These are phyloP conservation scores for Prionailurus bengalensis DNA, from an alignment of 2,113 vertebrate genomes.

Conservation along the genomic window DNA sequence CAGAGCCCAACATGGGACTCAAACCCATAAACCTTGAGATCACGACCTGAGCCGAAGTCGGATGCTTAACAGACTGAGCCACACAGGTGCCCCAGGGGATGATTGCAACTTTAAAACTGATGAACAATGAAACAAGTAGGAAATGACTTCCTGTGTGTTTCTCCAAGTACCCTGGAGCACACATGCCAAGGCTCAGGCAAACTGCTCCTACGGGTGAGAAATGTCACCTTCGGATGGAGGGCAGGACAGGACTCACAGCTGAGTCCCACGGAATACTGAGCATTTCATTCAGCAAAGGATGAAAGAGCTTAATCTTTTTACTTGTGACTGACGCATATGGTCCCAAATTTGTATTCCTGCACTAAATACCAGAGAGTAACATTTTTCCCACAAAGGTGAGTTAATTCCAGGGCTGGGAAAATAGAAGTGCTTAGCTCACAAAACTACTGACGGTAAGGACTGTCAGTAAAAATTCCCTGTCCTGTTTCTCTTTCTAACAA, in stretches of 20 bases:
- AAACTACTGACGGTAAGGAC: not conserved
- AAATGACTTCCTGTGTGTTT: not conserved
- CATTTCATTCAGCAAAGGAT: not conserved
- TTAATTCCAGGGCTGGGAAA: not conserved
- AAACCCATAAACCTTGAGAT: too few relatives aligned
- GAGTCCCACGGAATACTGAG: not conserved
- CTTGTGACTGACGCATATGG: not conserved
- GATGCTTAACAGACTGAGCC: too few relatives aligned
- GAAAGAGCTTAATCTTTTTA: not conserved
- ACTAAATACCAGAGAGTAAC: not conserved
- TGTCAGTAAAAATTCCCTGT: not conserved
- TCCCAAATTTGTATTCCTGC: not conserved
- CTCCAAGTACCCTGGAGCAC: too few relatives aligned
- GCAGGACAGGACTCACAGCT: not conserved
- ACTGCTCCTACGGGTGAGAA: not conserved
- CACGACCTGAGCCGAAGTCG: too few relatives aligned
- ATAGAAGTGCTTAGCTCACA: not conserved
- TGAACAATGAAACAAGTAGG: not conserved
- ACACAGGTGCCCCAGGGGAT: too few relatives aligned
- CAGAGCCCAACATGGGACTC: too few relatives aligned
- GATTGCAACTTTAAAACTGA: not conserved
- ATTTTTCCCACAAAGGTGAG: not conserved
- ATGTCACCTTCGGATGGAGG: too few relatives aligned
- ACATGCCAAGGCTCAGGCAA: too few relatives aligned
- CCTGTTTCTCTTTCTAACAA: not conserved